Base-by-base conservation (phyloP, 2,888 invertebrate genomes). In the Cosmopolites sordidus region DNA sequence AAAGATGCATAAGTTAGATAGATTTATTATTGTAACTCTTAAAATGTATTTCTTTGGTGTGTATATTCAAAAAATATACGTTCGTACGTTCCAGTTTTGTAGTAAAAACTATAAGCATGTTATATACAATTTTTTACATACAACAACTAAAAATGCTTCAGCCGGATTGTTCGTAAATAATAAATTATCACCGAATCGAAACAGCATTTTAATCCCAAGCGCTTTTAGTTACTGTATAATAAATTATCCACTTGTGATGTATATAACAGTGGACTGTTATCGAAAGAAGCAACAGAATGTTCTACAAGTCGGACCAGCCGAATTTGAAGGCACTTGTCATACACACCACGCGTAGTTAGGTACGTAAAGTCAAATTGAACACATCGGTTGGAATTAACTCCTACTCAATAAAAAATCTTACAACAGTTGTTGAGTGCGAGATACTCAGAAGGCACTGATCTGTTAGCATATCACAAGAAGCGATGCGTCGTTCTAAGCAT, bases 41-140 rank as follows among this genome's bases (percentile, higher is more conserved):
- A 58, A 48, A 58, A 53, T 68, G 66, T 67, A 68, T 59, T 66
- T 69, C 69, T 69, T 69, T 69, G 69, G 69, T 69, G 69, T 67
- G 69, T 71, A 72, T 73, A 73, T 72, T 71, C 11, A 64, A 73
- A 72, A 71, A 72, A 71, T 72, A 72, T 73, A 72, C 70, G 66
- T 66, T 69, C 64, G 62, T 69, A 67, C 66, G 62, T 65, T 70
- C 65, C 69, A 70, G 71, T 71, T 72, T 71, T 71, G 62, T 71
- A 71, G 67, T 71, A 73, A 72, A 72, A 72, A 72, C 71, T 68
- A 67, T 69, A 70, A 67, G 61, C 63, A 66, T 69, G 63, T 67
- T 70, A 67, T 70, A 66, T 70, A 70, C 67, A 70, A 68, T 64
- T 64, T 33, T 33, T 65, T 62, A 62, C 60, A 65, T 66, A 66